These are phyloP conservation scores for Theretra japonica DNA, from an alignment of 2,888 invertebrate species.

Conservation along the genomic window DNA sequence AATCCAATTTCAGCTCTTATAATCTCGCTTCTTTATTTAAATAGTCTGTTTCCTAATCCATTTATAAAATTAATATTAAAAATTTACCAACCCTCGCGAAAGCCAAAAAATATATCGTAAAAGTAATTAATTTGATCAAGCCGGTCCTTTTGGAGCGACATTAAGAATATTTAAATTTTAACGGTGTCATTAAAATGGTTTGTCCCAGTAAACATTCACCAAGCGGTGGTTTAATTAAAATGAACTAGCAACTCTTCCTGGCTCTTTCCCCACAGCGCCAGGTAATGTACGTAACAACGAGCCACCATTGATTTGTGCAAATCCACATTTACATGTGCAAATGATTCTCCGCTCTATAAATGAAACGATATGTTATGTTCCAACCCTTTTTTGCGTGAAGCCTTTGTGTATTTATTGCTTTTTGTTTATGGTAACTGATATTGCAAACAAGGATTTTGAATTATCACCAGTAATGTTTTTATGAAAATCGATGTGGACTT, in stretches of 20 bases:
- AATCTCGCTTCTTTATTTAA: no score
- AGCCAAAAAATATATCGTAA: neutral
- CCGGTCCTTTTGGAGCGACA: conserved; percentile 2
- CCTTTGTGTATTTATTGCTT: neutral
- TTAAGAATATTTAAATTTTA: conserved; percentile 37
- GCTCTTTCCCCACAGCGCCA: conserved; percentile 40
- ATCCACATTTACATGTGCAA: conserved; percentile 4
- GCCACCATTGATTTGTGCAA: neutral
- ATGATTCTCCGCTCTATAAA: neutral
- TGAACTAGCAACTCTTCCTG: conserved; percentile 52
- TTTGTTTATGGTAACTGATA: neutral
- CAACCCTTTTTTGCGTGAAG: neutral
- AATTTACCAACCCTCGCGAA: neutral
- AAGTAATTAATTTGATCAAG: conserved; percentile 2
- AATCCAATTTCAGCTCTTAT: no score
- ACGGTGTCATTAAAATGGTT: conserved; percentile 57
- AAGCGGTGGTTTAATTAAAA: conserved; percentile 65
- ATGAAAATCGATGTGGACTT: no score
- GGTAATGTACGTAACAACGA: conserved; percentile 3
- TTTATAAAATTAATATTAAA: neutral
- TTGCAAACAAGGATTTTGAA: no score
- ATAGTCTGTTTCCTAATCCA: neutral
- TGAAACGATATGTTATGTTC: neutral
- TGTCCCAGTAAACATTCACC: conserved; percentile 59
- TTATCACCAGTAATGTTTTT: no score